Evolutionary conservation across 2,888 invertebrate species (phyloP).

Genomic region (Synanthedon vespiformis): DNA sequence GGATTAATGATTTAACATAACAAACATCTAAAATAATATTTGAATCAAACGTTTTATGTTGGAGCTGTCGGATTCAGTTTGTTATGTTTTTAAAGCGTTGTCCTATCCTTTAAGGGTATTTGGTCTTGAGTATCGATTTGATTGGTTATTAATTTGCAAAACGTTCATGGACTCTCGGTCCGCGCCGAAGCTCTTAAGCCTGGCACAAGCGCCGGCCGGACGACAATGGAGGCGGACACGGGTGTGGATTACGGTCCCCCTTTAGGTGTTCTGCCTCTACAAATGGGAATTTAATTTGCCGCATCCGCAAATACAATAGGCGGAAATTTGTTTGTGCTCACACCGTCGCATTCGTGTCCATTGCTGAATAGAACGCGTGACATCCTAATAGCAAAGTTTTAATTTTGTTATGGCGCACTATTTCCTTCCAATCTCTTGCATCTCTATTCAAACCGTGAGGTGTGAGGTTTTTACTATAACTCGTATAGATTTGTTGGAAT

Average conservation of each 20-base stretch:
- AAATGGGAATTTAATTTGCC: conserved; percentile 62
- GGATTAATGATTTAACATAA: too few species aligned
- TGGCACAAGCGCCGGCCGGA: conserved; percentile 33
- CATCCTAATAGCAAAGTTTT: neutral
- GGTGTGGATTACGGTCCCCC: conserved; percentile 47
- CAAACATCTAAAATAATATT: too few species aligned
- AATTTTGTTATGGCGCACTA: neutral
- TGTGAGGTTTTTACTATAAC: too few species aligned
- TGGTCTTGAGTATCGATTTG: conserved; percentile 16
- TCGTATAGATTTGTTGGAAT: too few species aligned
- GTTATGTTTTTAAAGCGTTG: too few species aligned
- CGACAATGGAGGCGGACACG: conserved; percentile 47
- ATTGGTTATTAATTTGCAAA: conserved; percentile 58
- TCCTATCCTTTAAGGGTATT: neutral
- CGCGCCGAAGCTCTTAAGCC: conserved; percentile 45
- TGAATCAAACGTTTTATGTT: too few species aligned
- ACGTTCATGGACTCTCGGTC: conserved; percentile 29
- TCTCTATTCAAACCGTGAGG: too few species aligned
- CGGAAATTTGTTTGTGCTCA: conserved; percentile 38
- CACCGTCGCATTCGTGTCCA: conserved; percentile 22
- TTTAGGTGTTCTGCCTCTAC: conserved; percentile 37
- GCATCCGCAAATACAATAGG: conserved; percentile 54
- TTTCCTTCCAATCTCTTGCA: too few species aligned
- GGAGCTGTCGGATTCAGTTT: too few species aligned
- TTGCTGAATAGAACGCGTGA: conserved; percentile 8